A percentile compares a stretch with the other conserved stretches of the same genome.
phyloP scores from a whole-genome alignment of 1,140 invertebrate genomes.

The Maniola jurtina region DNA sequence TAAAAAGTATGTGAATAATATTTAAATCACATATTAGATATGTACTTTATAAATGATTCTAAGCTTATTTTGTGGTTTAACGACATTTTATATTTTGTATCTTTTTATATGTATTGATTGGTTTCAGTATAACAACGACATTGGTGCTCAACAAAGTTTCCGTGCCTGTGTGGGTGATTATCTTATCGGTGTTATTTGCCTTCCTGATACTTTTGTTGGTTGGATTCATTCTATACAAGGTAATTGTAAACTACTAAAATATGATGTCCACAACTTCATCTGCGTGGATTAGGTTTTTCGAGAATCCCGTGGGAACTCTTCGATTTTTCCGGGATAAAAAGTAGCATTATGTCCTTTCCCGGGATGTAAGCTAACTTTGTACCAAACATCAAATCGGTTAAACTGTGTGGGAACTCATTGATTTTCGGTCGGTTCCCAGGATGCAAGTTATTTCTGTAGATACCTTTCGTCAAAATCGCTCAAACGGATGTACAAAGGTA shows the following conservation, averaged over 20 bases:
- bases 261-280: no score
- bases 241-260: conserved; percentile 11
- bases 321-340: no score
- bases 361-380: no score
- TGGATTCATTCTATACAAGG: conserved; percentile 37
- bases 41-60: background rate
- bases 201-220: conserved; percentile 39
- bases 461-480: no score
- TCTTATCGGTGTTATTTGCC: conserved; percentile 35
- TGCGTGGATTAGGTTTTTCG: no score
- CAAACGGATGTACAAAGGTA: no score
- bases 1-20: background rate
- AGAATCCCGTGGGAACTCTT: no score
- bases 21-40: background rate
- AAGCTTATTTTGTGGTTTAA: no score
- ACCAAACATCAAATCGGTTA: no score
- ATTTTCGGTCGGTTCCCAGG: background rate
- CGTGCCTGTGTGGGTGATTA: conserved; percentile 38
- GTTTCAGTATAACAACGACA: conserved; percentile 30
- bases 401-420: no score
- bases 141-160: conserved; percentile 22
- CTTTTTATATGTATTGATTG: background rate
- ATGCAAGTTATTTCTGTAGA: no score
- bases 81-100: no score
- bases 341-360: background rate